Percentiles rank a stretch among this genome's conserved stretches.
Conservation (phyloP, 2,888 invertebrate genomes). For the Diaperis boleti region DNA sequence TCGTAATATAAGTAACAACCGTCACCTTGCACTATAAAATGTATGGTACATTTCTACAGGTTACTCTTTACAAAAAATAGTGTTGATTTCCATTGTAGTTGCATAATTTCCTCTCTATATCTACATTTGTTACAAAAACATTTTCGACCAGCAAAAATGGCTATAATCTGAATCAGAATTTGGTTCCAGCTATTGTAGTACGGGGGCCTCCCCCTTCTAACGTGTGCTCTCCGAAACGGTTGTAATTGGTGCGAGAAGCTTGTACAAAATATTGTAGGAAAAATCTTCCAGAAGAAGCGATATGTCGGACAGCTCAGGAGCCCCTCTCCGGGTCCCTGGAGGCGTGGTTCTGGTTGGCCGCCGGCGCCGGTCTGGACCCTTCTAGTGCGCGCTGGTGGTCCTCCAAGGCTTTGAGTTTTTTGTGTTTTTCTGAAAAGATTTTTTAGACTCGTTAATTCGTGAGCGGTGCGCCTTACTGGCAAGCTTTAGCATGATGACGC, state of each 20-base stretch:
- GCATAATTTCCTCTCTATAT: constrained; percentile 45
- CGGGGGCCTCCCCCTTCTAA: too few relatives aligned
- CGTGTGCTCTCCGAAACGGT: constrained; percentile 15
- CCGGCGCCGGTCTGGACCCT: constrained; percentile 64
- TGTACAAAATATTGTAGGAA: constrained; percentile 47
- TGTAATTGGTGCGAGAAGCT: constrained; percentile 38
- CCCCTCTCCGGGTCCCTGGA: constrained; percentile 62
- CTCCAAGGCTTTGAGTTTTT: constrained; percentile 73
- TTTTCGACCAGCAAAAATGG: constrained; percentile 58
- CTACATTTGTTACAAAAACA: constrained; percentile 52
- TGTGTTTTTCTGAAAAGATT: constrained; percentile 71
- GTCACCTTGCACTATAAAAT: constrained; percentile 45
- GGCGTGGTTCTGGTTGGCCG: constrained; percentile 43
- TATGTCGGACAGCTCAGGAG: constrained; percentile 57
- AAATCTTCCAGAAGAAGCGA: constrained; percentile 34
- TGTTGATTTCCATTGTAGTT: constrained; percentile 44
- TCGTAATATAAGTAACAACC: constrained; percentile 47
- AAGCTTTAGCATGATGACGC: constrained; percentile 89
- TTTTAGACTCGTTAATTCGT: too few relatives aligned
- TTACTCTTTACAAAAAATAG: constrained; percentile 52
- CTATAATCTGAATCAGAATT: constrained; percentile 24
- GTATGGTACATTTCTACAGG: constrained; percentile 38
- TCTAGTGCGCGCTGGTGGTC: constrained; percentile 65
- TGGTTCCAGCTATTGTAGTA: constrained; percentile 23
- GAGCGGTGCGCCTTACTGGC: constrained; percentile 92